These are phyloP conservation scores for Mesorhabditis belari DNA, from an alignment of 2,888 invertebrate genomes.

Conservation along the genomic window DNA sequence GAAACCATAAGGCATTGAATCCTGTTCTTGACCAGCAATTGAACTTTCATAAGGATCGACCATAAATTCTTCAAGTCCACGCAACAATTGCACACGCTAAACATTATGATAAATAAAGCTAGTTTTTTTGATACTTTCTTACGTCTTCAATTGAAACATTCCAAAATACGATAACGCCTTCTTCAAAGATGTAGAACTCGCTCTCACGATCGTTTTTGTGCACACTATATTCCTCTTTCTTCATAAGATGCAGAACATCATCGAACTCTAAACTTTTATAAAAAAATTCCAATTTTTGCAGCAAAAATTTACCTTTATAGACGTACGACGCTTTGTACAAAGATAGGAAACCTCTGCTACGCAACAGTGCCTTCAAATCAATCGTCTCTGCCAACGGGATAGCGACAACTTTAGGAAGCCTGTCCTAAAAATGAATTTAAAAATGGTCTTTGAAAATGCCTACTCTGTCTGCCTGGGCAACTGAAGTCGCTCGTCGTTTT, in stretches of 20 bases:
- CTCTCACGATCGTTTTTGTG: constrained; percentile 22
- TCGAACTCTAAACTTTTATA: constrained; percentile 27
- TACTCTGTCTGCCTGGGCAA: not conserved
- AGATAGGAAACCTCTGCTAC: constrained; percentile 17
- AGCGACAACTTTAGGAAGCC: constrained; percentile 31
- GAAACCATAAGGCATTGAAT: constrained; percentile 22
- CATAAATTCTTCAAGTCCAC: constrained; percentile 26
- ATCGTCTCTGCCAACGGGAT: constrained; percentile 37
- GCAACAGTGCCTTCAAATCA: constrained; percentile 19
- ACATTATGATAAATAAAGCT: constrained; percentile 1
- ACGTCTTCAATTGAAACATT: constrained; percentile 30
- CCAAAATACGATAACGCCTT: constrained; percentile 48
- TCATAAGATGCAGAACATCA: constrained; percentile 36
- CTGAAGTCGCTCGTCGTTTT: not conserved
- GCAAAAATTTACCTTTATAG: constrained; percentile 28
- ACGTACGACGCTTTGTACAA: constrained; percentile 32
- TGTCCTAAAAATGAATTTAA: constrained; percentile 10
- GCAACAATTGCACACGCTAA: constrained; percentile 24
- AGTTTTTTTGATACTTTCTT: not conserved
- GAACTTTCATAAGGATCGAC: constrained; percentile 17
- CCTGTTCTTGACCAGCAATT: constrained; percentile 26
- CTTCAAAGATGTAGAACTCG: constrained; percentile 40
- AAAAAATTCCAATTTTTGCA: not conserved
- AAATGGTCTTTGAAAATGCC: not conserved
- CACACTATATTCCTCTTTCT: constrained; percentile 35